Conservation (phyloP, 2,888 invertebrate species). For the Apocheima hispidaria region DNA sequence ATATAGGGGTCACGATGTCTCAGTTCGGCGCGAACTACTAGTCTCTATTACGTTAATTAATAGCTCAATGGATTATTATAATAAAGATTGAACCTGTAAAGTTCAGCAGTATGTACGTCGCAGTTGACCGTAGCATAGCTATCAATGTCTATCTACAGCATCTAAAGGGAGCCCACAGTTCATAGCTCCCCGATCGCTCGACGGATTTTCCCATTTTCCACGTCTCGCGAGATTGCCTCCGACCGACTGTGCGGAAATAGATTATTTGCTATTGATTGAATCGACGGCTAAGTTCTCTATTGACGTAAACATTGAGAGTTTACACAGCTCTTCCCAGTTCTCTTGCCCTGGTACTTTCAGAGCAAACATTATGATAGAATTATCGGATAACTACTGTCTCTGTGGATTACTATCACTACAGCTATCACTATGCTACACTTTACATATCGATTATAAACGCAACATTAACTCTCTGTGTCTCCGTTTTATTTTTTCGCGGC, state of each 20-base stretch:
- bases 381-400: conserved; percentile 5
- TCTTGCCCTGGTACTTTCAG: conserved; percentile 34
- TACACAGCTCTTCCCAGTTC: conserved; percentile 46
- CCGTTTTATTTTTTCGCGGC: too few relatives aligned
- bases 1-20: too few relatives aligned
- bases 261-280: conserved; percentile 76
- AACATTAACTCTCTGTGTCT: too few relatives aligned
- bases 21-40: too few relatives aligned
- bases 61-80: too few relatives aligned
- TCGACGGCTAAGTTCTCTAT: conserved; percentile 59
- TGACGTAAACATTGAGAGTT: conserved; percentile 59
- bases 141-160: background rate
- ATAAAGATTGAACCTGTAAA: too few relatives aligned
- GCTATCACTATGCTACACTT: too few relatives aligned
- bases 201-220: conserved; percentile 67
- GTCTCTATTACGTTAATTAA: too few relatives aligned
- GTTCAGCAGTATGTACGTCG: too few relatives aligned
- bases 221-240: conserved; percentile 64
- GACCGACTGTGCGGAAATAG: conserved; percentile 70
- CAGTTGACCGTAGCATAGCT: too few relatives aligned
- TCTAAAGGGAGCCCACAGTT: conserved; percentile 16
- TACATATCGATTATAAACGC: too few relatives aligned
- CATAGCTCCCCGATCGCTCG: conserved; percentile 47
- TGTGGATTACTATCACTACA: background rate
- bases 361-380: conserved; percentile 4